Evolutionary conservation across 1,140 invertebrate species (phyloP).

Genomic region (Drosophila miranda): DNA sequence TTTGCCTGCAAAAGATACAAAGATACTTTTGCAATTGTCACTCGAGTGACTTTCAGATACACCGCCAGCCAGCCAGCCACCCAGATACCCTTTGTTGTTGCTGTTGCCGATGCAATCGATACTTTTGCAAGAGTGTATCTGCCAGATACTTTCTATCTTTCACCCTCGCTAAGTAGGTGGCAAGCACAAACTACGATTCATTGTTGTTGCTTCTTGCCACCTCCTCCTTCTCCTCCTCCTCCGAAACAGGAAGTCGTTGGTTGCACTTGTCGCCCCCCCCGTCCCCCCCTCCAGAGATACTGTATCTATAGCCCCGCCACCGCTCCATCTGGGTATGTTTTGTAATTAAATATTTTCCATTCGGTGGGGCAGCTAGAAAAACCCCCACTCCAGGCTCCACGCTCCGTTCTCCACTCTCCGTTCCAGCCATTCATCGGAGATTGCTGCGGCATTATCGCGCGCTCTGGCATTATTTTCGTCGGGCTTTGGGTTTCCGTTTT

Average conservation of each 20-base stretch:
- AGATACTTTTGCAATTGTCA: constrained; percentile 14
- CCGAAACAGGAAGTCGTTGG: constrained; percentile 56
- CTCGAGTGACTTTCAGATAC: constrained; percentile 1
- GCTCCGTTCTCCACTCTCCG: background rate
- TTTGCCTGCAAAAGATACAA: background rate
- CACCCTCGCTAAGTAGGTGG: constrained; percentile 55
- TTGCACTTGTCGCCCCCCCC: constrained; percentile 28
- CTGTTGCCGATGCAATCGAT: constrained; percentile 58
- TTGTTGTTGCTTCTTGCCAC: background rate
- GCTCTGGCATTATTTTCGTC: constrained; percentile 14
- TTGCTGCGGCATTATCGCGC: background rate
- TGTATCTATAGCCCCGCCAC: background rate
- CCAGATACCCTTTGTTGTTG: constrained; percentile 11
- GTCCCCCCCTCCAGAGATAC: too few species aligned
- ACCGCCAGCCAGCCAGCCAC: background rate
- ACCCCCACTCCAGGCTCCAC: background rate
- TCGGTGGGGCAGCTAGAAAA: constrained; percentile 22
- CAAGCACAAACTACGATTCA: constrained; percentile 35
- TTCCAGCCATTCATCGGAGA: constrained; percentile 4
- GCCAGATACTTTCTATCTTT: constrained; percentile 30
- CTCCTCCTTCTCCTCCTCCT: background rate
- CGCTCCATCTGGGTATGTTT: constrained; percentile 18
- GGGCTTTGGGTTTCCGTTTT: constrained; percentile 35
- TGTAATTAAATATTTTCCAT: constrained; percentile 66
- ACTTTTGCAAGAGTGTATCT: constrained; percentile 31